phyloP scores from a whole-genome alignment of 2,888 invertebrate genomes.

The Aelia acuminata region DNA sequence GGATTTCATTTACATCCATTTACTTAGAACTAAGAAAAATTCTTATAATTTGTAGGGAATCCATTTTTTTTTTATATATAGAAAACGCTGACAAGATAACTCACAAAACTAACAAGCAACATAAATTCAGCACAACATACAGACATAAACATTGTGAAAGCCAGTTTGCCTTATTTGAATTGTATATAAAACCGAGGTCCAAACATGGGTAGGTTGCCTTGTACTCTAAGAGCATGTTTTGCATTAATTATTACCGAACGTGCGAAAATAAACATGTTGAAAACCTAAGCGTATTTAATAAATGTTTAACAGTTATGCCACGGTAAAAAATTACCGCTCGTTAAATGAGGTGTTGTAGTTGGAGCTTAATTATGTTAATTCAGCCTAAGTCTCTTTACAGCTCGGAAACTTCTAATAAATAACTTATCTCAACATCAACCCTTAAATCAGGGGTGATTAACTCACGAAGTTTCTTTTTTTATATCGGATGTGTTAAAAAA shows the following conservation, averaged over 20 bases:
- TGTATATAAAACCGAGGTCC: not conserved
- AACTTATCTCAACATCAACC: not conserved
- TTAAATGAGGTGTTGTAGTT: not conserved
- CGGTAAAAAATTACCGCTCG: not conserved
- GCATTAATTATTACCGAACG: not conserved
- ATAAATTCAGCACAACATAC: not conserved
- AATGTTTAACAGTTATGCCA: not conserved
- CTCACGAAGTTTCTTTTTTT: no score
- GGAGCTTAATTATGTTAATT: not conserved
- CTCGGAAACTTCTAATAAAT: not conserved
- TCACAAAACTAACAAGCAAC: not conserved
- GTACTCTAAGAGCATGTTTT: not conserved
- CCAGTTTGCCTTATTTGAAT: slow-evolving; percentile 11
- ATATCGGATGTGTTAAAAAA: no score
- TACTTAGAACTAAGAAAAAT: no score
- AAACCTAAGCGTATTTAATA: not conserved
- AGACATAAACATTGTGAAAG: not conserved
- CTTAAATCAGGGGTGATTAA: not conserved
- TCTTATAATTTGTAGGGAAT: no score
- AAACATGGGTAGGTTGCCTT: not conserved
- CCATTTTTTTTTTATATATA: not conserved
- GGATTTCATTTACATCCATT: no score
- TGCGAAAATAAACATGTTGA: not conserved
- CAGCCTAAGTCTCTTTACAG: no score
- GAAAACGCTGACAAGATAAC: not conserved